Conservation (phyloP, 2,888 invertebrate species). For the Mimachlamys varia region DNA sequence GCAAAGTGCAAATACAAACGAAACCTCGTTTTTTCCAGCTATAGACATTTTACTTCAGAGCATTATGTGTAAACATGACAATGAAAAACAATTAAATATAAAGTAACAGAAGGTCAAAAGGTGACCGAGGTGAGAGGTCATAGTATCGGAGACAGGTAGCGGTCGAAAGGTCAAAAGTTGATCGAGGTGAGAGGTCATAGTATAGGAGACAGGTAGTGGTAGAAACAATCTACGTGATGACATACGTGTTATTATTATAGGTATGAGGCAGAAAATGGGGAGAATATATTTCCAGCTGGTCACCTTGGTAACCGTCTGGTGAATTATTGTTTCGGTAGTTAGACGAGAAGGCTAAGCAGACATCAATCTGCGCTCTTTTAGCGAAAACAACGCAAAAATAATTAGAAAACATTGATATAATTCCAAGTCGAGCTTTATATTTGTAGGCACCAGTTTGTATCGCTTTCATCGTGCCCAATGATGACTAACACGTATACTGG, state of each 20-base stretch:
- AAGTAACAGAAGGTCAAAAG: neutral
- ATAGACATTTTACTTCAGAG: too few relatives aligned
- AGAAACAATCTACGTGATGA: neutral
- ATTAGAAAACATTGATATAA: conserved; percentile 20
- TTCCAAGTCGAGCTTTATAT: conserved; percentile 26
- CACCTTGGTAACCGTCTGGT: neutral
- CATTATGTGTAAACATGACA: too few relatives aligned
- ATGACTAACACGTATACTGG: neutral
- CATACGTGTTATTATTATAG: neutral
- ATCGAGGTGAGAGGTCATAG: neutral
- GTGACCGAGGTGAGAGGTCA: neutral
- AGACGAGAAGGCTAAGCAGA: neutral
- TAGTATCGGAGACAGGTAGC: neutral
- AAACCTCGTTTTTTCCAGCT: too few relatives aligned
- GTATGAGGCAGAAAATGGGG: neutral
- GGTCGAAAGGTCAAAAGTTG: neutral
- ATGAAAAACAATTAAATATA: neutral
- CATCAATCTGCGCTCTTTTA: neutral
- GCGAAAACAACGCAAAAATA: conserved; percentile 31
- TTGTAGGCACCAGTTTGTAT: neutral
- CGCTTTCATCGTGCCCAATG: neutral
- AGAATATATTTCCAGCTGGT: conserved; percentile 17
- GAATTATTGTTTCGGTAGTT: conserved; percentile 13
- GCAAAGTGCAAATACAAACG: too few relatives aligned
- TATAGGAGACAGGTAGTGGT: neutral